These are phyloP conservation scores for Beaufortia kweichowensis DNA, from an alignment of 2,113 vertebrate species.

Conservation along the genomic window DNA sequence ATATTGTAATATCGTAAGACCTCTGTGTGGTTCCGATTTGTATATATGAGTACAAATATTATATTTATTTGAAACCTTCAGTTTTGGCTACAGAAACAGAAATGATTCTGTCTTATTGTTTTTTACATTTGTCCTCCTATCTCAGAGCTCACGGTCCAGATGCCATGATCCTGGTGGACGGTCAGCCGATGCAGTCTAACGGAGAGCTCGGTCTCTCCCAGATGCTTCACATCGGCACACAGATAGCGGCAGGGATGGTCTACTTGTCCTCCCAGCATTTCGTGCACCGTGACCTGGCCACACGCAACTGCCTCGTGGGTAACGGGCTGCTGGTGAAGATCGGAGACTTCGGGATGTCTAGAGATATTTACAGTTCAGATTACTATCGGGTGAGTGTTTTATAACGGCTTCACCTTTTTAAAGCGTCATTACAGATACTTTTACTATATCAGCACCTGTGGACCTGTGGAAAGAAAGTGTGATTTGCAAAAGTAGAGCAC, in stretches of 20 bases:
- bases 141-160: slow-evolving; percentile 95
- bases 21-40: too few species aligned
- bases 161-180: slow-evolving; percentile 94
- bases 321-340: slow-evolving; percentile 96
- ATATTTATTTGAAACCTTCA: too few species aligned
- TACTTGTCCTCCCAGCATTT: slow-evolving; percentile 98
- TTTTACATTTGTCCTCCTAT: neutral
- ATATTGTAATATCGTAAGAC: too few species aligned
- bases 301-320: slow-evolving; percentile 96
- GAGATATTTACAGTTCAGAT: slow-evolving; percentile 98
- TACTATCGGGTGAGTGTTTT: slow-evolving; percentile 94
- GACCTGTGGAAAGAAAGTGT: too few species aligned
- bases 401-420: neutral
- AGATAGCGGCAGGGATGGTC: slow-evolving; percentile 96
- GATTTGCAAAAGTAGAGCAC: too few species aligned
- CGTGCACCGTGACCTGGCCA: slow-evolving; percentile 97
- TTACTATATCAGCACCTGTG: too few species aligned
- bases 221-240: slow-evolving; percentile 94
- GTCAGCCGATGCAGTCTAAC: slow-evolving; percentile 91
- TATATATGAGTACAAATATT: too few species aligned
- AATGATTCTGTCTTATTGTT: too few species aligned
- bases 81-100: too few species aligned
- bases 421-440: neutral
- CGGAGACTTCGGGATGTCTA: slow-evolving; percentile 98
- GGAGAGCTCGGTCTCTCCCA: slow-evolving; percentile 95